These are phyloP conservation scores for Agraylea sexmaculata DNA, from an alignment of 1,140 invertebrate species.

Conservation along the genomic window DNA sequence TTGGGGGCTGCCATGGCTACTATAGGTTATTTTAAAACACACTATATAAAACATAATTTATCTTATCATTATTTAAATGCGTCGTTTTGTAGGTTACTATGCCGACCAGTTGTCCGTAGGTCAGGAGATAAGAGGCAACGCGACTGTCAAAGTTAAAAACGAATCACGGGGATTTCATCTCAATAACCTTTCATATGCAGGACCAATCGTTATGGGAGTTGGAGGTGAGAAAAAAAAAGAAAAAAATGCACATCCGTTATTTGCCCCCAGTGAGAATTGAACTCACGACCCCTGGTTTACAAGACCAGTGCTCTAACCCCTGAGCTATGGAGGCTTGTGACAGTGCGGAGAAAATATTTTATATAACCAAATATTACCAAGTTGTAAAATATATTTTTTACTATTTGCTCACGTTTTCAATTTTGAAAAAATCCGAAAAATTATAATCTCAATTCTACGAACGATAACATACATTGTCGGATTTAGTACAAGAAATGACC, in stretches of 20 bases:
- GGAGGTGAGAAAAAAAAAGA: constrained; percentile 51
- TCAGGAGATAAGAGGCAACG: constrained; percentile 61
- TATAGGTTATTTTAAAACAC: constrained; percentile 49
- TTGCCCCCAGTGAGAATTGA: constrained; percentile 58
- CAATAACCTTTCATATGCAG: constrained; percentile 83
- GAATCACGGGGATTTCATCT: constrained; percentile 71
- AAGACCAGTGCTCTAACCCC: constrained; percentile 77
- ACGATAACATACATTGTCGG: not conserved
- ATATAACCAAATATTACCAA: constrained; percentile 1
- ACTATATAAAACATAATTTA: not conserved
- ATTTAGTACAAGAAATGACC: not conserved
- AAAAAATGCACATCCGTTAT: constrained; percentile 3
- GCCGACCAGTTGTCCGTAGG: constrained; percentile 67
- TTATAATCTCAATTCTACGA: constrained; percentile 1
- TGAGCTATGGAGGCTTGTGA: constrained; percentile 58
- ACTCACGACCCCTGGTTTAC: constrained; percentile 73
- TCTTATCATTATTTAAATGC: too few species aligned
- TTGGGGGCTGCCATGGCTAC: constrained; percentile 82
- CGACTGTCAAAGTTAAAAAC: constrained; percentile 64
- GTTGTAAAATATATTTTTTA: not conserved
- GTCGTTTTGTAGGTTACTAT: constrained; percentile 62
- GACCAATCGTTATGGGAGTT: constrained; percentile 86
- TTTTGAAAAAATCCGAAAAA: constrained; percentile 1
- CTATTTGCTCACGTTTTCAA: not conserved
- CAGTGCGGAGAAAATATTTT: not conserved